Evolutionary conservation across 2,113 vertebrate species (phyloP), one percentile per base, ranked within the genome.

Genomic region (Nyctibius bracteatus): DNA sequence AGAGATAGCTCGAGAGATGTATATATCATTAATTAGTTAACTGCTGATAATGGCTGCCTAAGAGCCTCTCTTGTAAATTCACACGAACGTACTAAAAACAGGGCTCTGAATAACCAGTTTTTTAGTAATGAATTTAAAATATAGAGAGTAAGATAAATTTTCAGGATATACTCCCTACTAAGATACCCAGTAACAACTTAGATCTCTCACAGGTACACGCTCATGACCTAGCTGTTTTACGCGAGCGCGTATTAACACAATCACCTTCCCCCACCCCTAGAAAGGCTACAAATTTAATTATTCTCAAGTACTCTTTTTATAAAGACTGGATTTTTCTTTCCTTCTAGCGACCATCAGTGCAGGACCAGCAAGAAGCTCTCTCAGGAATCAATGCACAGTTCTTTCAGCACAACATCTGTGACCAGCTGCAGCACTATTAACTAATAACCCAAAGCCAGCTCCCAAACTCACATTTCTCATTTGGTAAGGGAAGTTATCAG

Each of bases 401-500:
- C 90, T 86, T 82, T 35, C 70, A 95, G 94, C 44, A 81, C 94
- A 94, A 94, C 94, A 91, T 96, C 94, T 96, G 95, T 66, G 95
- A 49, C 92, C 94, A 96, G 94, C 92, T 96, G 94, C 94, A 92
- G 88, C 54, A 43, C 86, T 59, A 66, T 67, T 89, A 85, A 89
- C 88, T 72, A 89, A 92, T 51, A 95, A 87, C 77, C 80, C 89
- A 90, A 31, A 84, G 92, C 86, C 92, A 90, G 77, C 88, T 93
- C 94, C 91, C 88, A 85, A 92, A 81, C 83, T 79, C 81, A 61
- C 86, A 92, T 91, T 89, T 97, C 92, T 96, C 91, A 96, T 95
- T 95, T 94, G 92, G 73, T 94, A 96, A 96, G 96, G 91, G 77
- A 82, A 93, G 82, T 91, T 94, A 96, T 35, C 86, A 93, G 72